Base-by-base conservation (phyloP, 2,113 vertebrate genomes). In the Rhinoptilus africanus region DNA sequence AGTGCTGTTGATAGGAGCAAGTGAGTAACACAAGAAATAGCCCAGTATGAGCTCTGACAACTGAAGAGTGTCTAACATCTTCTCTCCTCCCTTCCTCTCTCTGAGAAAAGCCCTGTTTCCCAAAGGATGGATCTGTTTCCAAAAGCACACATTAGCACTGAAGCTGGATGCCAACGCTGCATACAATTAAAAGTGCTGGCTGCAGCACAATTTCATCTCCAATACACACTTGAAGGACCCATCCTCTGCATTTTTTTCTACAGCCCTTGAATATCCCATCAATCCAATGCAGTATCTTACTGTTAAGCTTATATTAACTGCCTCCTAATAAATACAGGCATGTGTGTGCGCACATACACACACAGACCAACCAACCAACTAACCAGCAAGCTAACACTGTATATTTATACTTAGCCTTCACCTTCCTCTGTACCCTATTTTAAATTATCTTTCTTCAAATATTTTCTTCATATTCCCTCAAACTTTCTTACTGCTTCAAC, bases 401-500 rank as follows among this genome's bases (percentile, higher is more conserved):
- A 3, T 17, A 76, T 48, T 88, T 57, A 73, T 30, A 54, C 14
- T 67, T 35, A 67, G 45, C 32, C 14, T 83, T 50, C 72, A 84
- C 21, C 32, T 85, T 79, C 27, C n/a, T 69, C 5, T 4, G 19
- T 47, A 73, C 6, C 19, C 45, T 59, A 21, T 50, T 72, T 89
- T 51, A 68, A 75, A 74, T 56, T 43, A 26, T 17, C 14, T 64
- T 41, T 74, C 56, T 59, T 76, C 54, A 89, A 67, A 47, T 76
- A 59, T 50, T 87, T 86, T 66, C 50, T 73, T 94, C 62, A 66
- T 56, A 45, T 53, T 57, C 53, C n/a, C 53, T 68, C 57, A 41
- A 75, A 96, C 56, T 87, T 91, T 64, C 88, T 92, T 89, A 87
- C 12, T 28, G 24, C 73, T 89, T 79, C 14, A 9, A 57, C 45